A percentile compares a stretch with the other conserved stretches of the same genome.
Evolutionary conservation across 2,797 vertebrate genomes (phyloP).

Genomic region (Mormyrops attenuatus): DNA sequence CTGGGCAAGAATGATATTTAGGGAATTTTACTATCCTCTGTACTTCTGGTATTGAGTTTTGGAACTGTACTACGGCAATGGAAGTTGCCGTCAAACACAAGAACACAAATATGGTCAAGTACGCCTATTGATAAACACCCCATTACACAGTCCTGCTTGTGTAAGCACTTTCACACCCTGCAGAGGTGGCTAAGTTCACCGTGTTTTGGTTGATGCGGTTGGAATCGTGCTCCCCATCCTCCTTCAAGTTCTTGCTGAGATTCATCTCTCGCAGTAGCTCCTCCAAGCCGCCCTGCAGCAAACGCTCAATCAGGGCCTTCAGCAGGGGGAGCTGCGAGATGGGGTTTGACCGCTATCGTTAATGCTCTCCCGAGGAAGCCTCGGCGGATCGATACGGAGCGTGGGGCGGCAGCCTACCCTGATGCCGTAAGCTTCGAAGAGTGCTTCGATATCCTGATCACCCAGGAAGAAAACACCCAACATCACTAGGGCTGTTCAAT

Average conservation of each 20-base stretch:
- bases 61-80: background rate
- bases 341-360: slow-evolving; percentile 18
- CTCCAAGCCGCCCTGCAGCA: slow-evolving; percentile 70
- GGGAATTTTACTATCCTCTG: background rate
- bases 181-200: slow-evolving; percentile 34
- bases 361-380: slow-evolving; percentile 1
- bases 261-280: slow-evolving; percentile 57
- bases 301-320: slow-evolving; percentile 69
- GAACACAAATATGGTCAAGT: background rate
- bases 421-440: slow-evolving; percentile 81
- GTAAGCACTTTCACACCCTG: background rate
- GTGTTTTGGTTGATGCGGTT: slow-evolving; percentile 50
- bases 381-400: background rate
- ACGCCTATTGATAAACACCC: background rate
- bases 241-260: slow-evolving; percentile 46
- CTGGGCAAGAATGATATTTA: background rate
- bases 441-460: slow-evolving; percentile 71
- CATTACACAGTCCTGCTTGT: background rate
- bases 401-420: slow-evolving; percentile 58
- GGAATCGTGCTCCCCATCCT: slow-evolving; percentile 47
- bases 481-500: background rate
- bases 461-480: background rate
- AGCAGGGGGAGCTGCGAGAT: slow-evolving; percentile 69
- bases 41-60: background rate
- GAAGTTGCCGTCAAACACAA: background rate